phyloP scores from a whole-genome alignment of 2,888 invertebrate species.

The Julus scanicus region DNA sequence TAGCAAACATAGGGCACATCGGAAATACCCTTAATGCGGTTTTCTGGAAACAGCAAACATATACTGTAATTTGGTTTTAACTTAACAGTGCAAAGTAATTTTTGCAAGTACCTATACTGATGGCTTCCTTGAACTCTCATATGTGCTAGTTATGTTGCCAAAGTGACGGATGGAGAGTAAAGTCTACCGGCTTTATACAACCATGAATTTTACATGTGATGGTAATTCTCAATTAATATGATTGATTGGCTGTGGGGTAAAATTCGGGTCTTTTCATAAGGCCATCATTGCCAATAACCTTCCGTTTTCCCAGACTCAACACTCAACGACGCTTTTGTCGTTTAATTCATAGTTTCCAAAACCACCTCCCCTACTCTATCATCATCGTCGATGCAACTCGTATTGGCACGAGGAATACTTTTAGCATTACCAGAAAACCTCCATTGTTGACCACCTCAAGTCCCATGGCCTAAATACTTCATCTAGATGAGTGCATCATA shows the following conservation, averaged over 20 bases:
- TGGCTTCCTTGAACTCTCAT: too few species aligned
- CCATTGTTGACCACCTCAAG: background rate
- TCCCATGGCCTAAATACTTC: background rate
- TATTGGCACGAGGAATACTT: background rate
- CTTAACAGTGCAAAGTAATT: too few species aligned
- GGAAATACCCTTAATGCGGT: too few species aligned
- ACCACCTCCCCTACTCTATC: background rate
- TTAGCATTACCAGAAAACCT: background rate
- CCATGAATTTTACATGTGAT: conserved; percentile 36
- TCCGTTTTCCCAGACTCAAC: background rate
- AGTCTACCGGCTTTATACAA: background rate
- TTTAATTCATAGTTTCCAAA: background rate
- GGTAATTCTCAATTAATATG: background rate
- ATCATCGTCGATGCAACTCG: background rate
- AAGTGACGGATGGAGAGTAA: background rate
- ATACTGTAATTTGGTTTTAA: too few species aligned
- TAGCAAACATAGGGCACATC: too few species aligned
- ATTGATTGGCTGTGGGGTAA: conserved; percentile 1
- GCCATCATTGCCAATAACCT: conserved; percentile 15
- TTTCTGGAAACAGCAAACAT: too few species aligned
- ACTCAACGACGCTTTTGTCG: background rate
- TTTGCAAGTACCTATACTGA: too few species aligned
- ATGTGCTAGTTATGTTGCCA: background rate
- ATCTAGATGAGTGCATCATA: background rate
- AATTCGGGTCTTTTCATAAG: background rate